A percentile compares a stretch with the other conserved stretches of the same genome.
These are phyloP conservation scores for Oenanthe oenanthe DNA, from an alignment of 2,113 vertebrate species.

Conservation along the genomic window DNA sequence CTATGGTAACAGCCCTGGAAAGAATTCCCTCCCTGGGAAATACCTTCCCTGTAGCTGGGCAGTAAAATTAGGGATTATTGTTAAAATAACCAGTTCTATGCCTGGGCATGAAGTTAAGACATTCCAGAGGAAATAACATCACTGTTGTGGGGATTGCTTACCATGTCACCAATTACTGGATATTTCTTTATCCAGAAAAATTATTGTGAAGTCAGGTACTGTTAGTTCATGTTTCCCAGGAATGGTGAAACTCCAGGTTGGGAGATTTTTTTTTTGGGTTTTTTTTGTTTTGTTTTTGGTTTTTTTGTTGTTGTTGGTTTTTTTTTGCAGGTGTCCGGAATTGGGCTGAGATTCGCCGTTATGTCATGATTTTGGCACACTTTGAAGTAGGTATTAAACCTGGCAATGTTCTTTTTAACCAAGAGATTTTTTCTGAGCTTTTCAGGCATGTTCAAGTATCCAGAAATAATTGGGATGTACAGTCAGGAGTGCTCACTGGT, in stretches of 20 bases:
- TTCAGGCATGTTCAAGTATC: not conserved
- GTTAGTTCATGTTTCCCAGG: not conserved
- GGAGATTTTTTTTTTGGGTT: not conserved
- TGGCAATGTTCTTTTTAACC: not conserved
- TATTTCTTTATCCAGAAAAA: not conserved
- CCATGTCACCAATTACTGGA: rapidly evolving
- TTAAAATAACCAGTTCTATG: not conserved
- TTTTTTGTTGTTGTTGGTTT: not conserved
- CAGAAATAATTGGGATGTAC: not conserved
- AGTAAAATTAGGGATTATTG: not conserved
- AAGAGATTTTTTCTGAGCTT: not conserved
- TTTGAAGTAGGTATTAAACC: conserved; percentile 43
- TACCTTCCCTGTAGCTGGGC: not conserved
- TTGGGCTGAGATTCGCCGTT: conserved; percentile 60
- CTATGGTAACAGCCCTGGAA: not conserved
- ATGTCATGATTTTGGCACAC: conserved; percentile 55
- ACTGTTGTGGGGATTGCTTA: not conserved
- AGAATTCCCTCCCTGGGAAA: not conserved
- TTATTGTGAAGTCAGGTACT: not conserved
- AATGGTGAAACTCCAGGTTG: not conserved
- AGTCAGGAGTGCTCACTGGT: not conserved
- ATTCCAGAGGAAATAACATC: not conserved
- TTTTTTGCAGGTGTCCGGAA: conserved; percentile 49
- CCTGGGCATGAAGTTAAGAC: not conserved
- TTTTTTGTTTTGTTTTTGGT: not conserved